Conservation (phyloP, 2,113 vertebrate species). For the Tachysurus fulvidraco region DNA sequence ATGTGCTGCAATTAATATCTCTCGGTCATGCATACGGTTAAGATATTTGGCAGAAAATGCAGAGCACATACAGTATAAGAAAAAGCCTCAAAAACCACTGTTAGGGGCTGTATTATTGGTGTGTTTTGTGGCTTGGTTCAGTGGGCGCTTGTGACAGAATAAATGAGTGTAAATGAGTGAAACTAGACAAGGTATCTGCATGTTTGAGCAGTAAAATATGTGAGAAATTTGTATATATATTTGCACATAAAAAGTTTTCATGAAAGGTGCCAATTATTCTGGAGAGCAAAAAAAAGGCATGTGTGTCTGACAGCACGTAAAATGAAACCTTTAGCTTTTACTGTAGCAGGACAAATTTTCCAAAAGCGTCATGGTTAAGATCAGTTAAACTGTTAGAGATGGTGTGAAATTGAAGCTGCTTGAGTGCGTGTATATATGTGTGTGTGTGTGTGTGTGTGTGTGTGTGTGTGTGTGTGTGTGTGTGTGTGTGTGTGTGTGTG, state of each 20-base stretch:
- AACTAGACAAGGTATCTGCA: not conserved
- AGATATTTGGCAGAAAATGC: not conserved
- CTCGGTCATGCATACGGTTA: not conserved
- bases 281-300: not conserved
- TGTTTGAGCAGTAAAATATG: not conserved
- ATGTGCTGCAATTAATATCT: not conserved
- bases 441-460: not conserved
- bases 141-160: not conserved
- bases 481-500: not conserved
- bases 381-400: slow-evolving; percentile 1
- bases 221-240: not conserved
- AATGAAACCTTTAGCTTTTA: not conserved
- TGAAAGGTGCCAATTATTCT: not conserved
- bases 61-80: not conserved
- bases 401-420: slow-evolving; percentile 12
- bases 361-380: not conserved
- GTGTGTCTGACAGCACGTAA: not conserved
- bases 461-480: not conserved
- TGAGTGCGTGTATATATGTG: not conserved
- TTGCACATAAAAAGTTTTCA: not conserved
- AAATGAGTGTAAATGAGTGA: not conserved
- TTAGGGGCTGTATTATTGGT: not conserved
- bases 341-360: not conserved
- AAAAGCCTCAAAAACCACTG: not conserved
- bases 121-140: not conserved